These are phyloP conservation scores for Orussus abietinus DNA, from an alignment of 1,140 invertebrate species.

Conservation along the genomic window DNA sequence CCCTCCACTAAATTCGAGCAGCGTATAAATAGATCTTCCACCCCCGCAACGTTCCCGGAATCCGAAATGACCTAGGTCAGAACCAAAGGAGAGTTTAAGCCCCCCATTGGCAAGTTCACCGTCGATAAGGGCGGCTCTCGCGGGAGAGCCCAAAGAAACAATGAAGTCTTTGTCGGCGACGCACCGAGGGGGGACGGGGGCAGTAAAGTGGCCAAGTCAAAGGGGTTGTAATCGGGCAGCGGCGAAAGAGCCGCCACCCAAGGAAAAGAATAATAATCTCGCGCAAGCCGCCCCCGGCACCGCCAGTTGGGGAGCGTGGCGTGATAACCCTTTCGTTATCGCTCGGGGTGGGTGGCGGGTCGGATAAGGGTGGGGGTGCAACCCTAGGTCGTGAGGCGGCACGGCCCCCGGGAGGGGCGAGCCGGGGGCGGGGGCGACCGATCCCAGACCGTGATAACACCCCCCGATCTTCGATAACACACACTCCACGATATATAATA, in stretches of 20 bases:
- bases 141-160: constrained; percentile 25
- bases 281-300: no score
- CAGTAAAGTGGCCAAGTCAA: constrained; percentile 43
- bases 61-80: no score
- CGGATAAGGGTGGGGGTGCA: constrained; percentile 15
- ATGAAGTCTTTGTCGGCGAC: constrained; percentile 29
- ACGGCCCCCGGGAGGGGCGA: constrained; percentile 10
- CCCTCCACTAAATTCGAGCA: no score
- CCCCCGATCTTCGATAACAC: constrained; percentile 50
- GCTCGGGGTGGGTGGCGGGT: constrained; percentile 26
- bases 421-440: constrained; percentile 27
- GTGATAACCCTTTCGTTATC: constrained; percentile 54
- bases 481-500: constrained; percentile 48
- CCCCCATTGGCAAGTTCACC: no score
- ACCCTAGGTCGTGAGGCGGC: constrained; percentile 19
- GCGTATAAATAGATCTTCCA: no score
- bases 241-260: constrained; percentile 7
- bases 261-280: constrained; percentile 40
- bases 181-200: constrained; percentile 17
- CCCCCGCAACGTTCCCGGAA: no score
- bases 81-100: no score
- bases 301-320: constrained; percentile 38
- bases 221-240: constrained; percentile 40
- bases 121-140: no score
- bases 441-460: constrained; percentile 44